Evolutionary conservation across 1,140 invertebrate species (phyloP), one percentile per base, ranked within the genome.

Genomic region (Caerostris extrusa): DNA sequence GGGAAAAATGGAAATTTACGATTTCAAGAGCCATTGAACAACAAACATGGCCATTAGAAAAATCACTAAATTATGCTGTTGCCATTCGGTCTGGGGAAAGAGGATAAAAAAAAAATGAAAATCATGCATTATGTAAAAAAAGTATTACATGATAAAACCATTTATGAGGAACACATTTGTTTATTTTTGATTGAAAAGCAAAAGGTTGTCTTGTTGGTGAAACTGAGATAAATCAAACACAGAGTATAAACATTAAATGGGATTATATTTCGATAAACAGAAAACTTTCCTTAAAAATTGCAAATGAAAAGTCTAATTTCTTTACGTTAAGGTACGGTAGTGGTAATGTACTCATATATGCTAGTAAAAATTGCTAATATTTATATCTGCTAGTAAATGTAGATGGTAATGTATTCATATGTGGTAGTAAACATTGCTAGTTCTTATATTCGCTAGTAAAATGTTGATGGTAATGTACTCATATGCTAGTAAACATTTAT

Each of bases 21-120:
- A 67, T 61, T 60, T 34, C 61, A 71, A 77, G 34, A 57, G 53
- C 85, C 64, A 90, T 19, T 90, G 57, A 94, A 60, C 61, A 81
- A 14, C 60, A 90, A 94, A 88, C 86, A 94, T 56, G 56, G 85
- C 60, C 93, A 94, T 67, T 57, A 90, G 67, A 71, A 34, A 89
- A 94, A 94, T 94, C 67, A 60, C 89, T 90, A 90, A 82, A 81
- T 90, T 81, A 90, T 90, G 12, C 89, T 90, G 71, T 81, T 81
- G 67, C 71, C 89, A 77, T 90, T 90, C 57, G 71, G 56, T 69
- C 67, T 53, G 10, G 14, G 60, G 81, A 64, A 90, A 81, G 53
- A 60, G 60, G 12, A 12, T 5, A 57, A 77, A 81, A 77, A 77
- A 81, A 90, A 81, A 34, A 3, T 50, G 50, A 58, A 14, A 69